Conservation (phyloP, 2,888 invertebrate genomes). For the Strigamia crassipes region DNA sequence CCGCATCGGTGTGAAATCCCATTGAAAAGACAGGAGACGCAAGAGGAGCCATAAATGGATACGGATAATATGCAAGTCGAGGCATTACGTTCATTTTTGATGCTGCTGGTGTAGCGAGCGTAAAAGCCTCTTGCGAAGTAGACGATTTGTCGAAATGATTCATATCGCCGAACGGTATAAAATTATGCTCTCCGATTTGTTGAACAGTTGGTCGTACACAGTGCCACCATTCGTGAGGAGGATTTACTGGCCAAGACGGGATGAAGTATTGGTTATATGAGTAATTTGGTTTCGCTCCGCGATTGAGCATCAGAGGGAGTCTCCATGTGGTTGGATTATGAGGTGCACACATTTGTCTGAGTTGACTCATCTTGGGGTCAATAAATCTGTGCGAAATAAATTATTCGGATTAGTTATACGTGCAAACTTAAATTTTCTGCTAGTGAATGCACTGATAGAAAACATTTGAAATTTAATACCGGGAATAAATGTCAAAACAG, state of each 20-base stretch:
- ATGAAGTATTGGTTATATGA: conserved; percentile 1
- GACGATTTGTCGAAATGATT: neutral
- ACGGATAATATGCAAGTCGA: neutral
- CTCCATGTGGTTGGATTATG: neutral
- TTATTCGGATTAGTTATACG: neutral
- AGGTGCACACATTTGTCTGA: conserved; percentile 1
- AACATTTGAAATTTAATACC: neutral
- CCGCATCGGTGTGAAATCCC: conserved; percentile 21
- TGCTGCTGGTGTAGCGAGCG: too few species aligned
- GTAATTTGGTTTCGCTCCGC: neutral
- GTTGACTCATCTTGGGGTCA: conserved; percentile 23
- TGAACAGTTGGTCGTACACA: neutral
- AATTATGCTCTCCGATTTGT: neutral
- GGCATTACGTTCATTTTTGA: neutral
- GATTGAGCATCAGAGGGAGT: neutral
- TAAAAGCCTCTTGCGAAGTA: too few species aligned
- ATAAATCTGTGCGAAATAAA: too few species aligned
- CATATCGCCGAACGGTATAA: neutral
- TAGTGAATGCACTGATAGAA: neutral
- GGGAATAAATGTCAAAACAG: neutral
- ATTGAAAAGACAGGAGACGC: neutral
- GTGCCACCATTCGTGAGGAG: conserved; percentile 8
- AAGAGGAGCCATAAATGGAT: neutral
- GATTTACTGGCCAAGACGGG: neutral
- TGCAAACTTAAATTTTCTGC: neutral